Evolutionary conservation across 2,888 invertebrate genomes (phyloP).

Genomic region (Serrognathus titanus): DNA sequence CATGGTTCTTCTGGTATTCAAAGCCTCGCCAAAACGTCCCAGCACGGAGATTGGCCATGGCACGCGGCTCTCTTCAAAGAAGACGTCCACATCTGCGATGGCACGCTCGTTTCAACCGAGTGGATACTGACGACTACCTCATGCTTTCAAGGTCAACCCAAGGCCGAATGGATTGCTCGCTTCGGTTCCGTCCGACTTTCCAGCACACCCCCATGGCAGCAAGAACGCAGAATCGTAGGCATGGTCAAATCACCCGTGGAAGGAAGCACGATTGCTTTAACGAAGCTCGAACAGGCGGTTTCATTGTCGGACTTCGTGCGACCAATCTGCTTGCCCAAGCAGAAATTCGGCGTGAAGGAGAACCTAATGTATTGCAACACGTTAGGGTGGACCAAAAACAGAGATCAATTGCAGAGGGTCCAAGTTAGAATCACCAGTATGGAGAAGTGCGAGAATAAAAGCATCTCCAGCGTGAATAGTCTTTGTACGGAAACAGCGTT

Average conservation of each 20-base stretch:
- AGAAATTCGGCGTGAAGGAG: constrained; percentile 43
- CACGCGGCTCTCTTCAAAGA: constrained; percentile 78
- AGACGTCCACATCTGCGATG: constrained; percentile 85
- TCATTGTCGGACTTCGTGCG: constrained; percentile 78
- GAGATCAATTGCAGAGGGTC: constrained; percentile 77
- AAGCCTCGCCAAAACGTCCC: constrained; percentile 65
- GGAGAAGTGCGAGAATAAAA: constrained; percentile 81
- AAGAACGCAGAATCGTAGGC: constrained; percentile 77
- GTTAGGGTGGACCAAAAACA: constrained; percentile 80
- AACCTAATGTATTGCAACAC: constrained; percentile 68
- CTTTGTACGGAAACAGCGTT: constrained; percentile 79
- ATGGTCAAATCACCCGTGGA: constrained; percentile 88
- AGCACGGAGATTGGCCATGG: constrained; percentile 92
- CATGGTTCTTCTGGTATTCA: constrained; percentile 33
- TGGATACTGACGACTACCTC: constrained; percentile 87
- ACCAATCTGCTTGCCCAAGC: constrained; percentile 74
- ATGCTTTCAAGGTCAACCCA: constrained; percentile 81
- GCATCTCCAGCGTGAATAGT: constrained; percentile 78
- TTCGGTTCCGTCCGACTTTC: constrained; percentile 74
- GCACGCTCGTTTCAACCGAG: constrained; percentile 73
- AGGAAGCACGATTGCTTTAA: constrained; percentile 78
- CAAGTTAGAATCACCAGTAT: constrained; percentile 73
- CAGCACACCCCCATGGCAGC: constrained; percentile 83
- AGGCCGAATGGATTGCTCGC: constrained; percentile 82
- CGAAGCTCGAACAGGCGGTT: constrained; percentile 74